Evolutionary conservation across 2,797 vertebrate species (phyloP).

Genomic region (Eleutherodactylus coqui): DNA sequence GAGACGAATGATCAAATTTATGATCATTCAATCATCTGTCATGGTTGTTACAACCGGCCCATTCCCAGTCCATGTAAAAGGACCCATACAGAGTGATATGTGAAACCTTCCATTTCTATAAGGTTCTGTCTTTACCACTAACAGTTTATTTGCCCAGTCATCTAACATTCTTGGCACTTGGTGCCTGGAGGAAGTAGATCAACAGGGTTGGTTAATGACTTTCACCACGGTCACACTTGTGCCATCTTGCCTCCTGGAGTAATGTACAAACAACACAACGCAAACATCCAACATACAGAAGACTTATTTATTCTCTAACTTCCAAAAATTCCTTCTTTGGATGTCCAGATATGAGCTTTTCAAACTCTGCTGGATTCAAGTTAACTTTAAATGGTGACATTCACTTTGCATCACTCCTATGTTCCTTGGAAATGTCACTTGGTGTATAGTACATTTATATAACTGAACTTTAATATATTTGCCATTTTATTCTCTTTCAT

Average conservation of each 20-base stretch:
- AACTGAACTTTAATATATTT: slow-evolving; percentile 8
- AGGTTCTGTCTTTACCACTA: not conserved
- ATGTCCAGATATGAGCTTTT: not conserved
- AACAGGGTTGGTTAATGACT: not conserved
- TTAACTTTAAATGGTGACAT: not conserved
- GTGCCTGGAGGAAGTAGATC: too few relatives aligned
- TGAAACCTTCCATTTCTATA: not conserved
- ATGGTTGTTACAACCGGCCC: too few relatives aligned
- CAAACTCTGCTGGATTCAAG: not conserved
- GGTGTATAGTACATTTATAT: slow-evolving; percentile 6
- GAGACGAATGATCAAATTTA: too few relatives aligned
- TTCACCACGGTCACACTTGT: not conserved
- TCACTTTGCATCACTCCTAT: not conserved
- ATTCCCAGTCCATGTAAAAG: too few relatives aligned
- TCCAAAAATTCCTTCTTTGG: not conserved
- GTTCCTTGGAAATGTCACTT: slow-evolving; percentile 1
- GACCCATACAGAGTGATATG: too few relatives aligned
- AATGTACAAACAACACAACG: not conserved
- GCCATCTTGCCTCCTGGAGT: not conserved
- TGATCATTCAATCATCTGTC: too few relatives aligned
- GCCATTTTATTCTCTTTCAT: slow-evolving; percentile 26
- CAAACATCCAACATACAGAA: not conserved
- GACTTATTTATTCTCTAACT: not conserved
- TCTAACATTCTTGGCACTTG: not conserved
- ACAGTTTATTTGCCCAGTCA: not conserved